Evolutionary conservation across 2,888 invertebrate species (phyloP), one percentile per base, ranked within the genome.

Genomic region (Opisthograptis luteolata): DNA sequence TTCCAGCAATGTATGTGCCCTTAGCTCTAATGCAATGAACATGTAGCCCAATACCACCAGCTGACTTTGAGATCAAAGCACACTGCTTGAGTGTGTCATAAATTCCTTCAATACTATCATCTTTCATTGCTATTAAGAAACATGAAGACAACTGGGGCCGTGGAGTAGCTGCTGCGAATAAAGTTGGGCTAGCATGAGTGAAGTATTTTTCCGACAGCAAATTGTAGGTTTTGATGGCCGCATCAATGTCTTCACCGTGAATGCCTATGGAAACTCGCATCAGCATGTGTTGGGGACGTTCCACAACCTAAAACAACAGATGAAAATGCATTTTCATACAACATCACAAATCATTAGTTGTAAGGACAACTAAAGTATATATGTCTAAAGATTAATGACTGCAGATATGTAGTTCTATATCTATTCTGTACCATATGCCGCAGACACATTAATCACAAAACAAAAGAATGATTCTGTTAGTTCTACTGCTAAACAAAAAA

Each of bases 231-330:
- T 98, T 96, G 60, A 99, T 97, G 8, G 95, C 99, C 8, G 94
- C 92, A 57, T 97, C 97, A 53, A 99, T 96, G 75, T 99, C 96
- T 62, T 97, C 95, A 0, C 96, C 96, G 78, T 99, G 99, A 67
- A 99, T 98, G 8, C 99, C 99, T 54, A 99, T 95, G 2, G 99
- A 91, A 0, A 99, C 99, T 68, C 99, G 91, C 99, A 99, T 99
- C 48, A 99, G 86, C 98, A 99, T 97, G 71, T 99, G 99, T 75
- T 99, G 99, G 0, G 99, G 99, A 17, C 99, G 93, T 83, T 99
- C 99, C 0, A 94, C 98, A 39, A 98, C 96, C 90, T 90, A 48
- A 13, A 53, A 54, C 3, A 9, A 15, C 5, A 28, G 5, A n/a
- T n/a, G n/a, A n/a, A n/a, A n/a, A n/a, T n/a, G n/a, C n/a, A n/a